Base-by-base conservation (phyloP, 92 coral and sea anemone species). In the Parazoanthus atlanticus region DNA sequence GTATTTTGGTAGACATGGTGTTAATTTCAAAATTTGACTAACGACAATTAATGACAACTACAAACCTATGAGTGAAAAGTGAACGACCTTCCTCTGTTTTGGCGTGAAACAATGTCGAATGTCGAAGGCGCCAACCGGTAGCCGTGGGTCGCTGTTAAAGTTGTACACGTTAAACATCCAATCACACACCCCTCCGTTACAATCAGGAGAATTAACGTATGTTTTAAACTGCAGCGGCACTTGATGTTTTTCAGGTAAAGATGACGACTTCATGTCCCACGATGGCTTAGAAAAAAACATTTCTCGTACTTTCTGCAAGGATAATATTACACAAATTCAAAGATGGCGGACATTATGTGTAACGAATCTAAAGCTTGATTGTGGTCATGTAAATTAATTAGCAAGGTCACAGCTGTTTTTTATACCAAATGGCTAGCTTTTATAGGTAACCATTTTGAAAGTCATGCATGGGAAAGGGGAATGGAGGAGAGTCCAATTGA, bases 221-320 rank as follows among this genome's bases (percentile, higher is more conserved):
- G 36, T 40, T 8, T 86, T 81, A n/a, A 86, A 38, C 17, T 90
- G 81, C 12, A 95, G 52, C 46, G 95, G 93, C 30, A 93, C 98
- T 72, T 93, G 95, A 43, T 85, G 80, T 79, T 91, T 93, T 65
- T 88, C 31, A 25, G 47, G 46, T n/a, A 79, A 85, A 41, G 88
- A 74, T 30, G 94, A 95, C 12, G 94, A 85, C 28, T 29, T 70
- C 82, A 91, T 49, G 71, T 78, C 89, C 98, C 96, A 95, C 29
- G 78, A 78, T 43, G 94, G 96, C 78, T 88, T 91, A 23, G 98
- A 90, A 74, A 91, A 95, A 77, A 74, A 91, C n/a, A 79, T 88
- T 78, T 95, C 93, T 4, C 70, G 6, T 26, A 91, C 58, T 34
- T 72, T 38, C 96, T 94, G 67, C 32, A 31, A 46, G 67, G 69